These are phyloP conservation scores for Nothoprocta perdicaria DNA, from an alignment of 2,113 vertebrate species.

Conservation along the genomic window DNA sequence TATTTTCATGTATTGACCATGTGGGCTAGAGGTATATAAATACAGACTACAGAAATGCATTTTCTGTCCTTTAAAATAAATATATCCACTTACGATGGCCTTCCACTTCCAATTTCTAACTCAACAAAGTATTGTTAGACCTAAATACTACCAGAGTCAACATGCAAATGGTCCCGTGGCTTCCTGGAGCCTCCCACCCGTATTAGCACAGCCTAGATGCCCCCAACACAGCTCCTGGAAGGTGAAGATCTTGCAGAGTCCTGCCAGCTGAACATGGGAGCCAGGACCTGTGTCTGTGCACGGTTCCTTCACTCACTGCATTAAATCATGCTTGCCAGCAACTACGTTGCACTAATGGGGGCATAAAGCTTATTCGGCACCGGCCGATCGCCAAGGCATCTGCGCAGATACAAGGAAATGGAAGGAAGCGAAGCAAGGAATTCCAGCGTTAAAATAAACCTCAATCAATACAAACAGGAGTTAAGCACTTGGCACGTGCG, in stretches of 20 bases:
- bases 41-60: not conserved
- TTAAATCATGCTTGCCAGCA: not conserved
- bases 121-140: not conserved
- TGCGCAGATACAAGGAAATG: not conserved
- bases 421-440: not conserved
- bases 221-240: too few species aligned
- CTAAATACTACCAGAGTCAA: not conserved
- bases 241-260: not conserved
- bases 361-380: not conserved
- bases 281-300: not conserved
- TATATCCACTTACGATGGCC: not conserved
- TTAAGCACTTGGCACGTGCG: not conserved
- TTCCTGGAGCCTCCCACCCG: not conserved
- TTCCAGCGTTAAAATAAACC: not conserved
- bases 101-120: not conserved
- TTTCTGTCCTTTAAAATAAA: not conserved
- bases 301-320: not conserved
- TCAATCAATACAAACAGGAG: constrained; percentile 24
- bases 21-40: not conserved
- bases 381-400: constrained; percentile 9
- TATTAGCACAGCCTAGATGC: not conserved
- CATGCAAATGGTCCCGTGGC: not conserved
- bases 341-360: not conserved
- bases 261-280: not conserved
- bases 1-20: not conserved